Evolutionary conservation across 2,113 vertebrate genomes (phyloP), one percentile per base, ranked within the genome.

Genomic region (Callospermophilus lateralis): DNA sequence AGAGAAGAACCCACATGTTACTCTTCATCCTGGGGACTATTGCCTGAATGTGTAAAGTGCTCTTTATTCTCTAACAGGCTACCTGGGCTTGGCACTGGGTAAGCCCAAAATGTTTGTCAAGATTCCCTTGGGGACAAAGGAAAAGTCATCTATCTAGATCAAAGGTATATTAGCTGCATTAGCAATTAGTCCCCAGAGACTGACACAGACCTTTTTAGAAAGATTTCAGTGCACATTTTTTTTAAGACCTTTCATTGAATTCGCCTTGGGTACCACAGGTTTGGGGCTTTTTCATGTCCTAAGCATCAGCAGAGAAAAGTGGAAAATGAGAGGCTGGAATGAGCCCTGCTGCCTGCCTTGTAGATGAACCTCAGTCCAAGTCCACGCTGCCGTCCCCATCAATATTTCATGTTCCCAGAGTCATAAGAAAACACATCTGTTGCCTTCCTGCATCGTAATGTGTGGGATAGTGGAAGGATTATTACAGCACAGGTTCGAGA

Each of bases 41-140:
- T 81, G 80, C 86, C 32, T 34, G 67, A 95, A 97, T 83, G 90
- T 78, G 94, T 97, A 97, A 97, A 94, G 96, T 89, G 95, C 85
- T 97, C 96, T 98, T 97, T 98, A 97, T 98, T 97, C 97, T 97
- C 96, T 34, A 12, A 95, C 94, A 89, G 94, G 93, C 96, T 48
- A 92, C 90, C 95, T 84, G 90, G 97, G 70, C 55, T 95, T 96
- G 97, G 95, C 89, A 97, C 91, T 89, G 93, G 83, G 90, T 94
- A 98, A 97, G 97, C 90, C 91, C 72, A 58, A 93, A 90, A 90
- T 96, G 95, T 97, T 95, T 95, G 87, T 78, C 39, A 94, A 96
- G 95, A 95, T 95, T 85, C 95, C 96, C 95, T 76, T 74, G 92
- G 93, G 96, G 96, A 97, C 90, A 94, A 89, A 96, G 89, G 93